phyloP scores from a whole-genome alignment of 53 echinoderm and acorn worm species.

The Echinarachnius parma region DNA sequence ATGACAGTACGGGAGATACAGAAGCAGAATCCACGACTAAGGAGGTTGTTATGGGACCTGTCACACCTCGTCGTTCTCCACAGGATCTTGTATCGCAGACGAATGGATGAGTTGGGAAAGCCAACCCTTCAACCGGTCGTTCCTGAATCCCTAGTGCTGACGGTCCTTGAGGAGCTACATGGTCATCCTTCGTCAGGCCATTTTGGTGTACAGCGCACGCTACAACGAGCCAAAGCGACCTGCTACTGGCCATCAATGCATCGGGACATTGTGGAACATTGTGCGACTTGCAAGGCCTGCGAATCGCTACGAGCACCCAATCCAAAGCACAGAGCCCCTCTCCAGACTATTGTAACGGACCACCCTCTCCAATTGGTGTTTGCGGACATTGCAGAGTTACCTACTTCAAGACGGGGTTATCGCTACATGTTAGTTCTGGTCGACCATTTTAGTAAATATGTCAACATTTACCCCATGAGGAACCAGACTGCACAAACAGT shows the following conservation, averaged over 20 bases:
- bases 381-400: constrained; percentile 43
- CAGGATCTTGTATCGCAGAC: neutral
- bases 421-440: constrained; percentile 34
- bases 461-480: constrained; percentile 39
- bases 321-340: constrained; percentile 11
- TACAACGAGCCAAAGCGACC: too few relatives aligned
- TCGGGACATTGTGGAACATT: constrained; percentile 20
- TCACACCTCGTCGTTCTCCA: too few relatives aligned
- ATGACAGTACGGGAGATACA: neutral
- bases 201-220: too few relatives aligned
- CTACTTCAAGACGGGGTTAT: constrained; percentile 20
- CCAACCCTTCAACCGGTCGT: constrained; percentile 1
- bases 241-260: constrained; percentile 5
- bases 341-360: too few relatives aligned
- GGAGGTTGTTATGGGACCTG: too few relatives aligned
- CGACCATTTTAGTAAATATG: constrained; percentile 49
- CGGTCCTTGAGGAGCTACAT: constrained; percentile 3
- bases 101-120: neutral
- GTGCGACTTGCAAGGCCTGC: constrained; percentile 12
- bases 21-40: constrained; percentile 5
- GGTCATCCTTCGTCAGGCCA: too few relatives aligned
- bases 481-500: constrained; percentile 45
- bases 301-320: constrained; percentile 15
- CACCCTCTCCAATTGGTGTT: constrained; percentile 31
- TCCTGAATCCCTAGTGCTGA: constrained; percentile 14